Base-by-base conservation (phyloP, 2,113 vertebrate genomes). In the Poecile atricapillus region DNA sequence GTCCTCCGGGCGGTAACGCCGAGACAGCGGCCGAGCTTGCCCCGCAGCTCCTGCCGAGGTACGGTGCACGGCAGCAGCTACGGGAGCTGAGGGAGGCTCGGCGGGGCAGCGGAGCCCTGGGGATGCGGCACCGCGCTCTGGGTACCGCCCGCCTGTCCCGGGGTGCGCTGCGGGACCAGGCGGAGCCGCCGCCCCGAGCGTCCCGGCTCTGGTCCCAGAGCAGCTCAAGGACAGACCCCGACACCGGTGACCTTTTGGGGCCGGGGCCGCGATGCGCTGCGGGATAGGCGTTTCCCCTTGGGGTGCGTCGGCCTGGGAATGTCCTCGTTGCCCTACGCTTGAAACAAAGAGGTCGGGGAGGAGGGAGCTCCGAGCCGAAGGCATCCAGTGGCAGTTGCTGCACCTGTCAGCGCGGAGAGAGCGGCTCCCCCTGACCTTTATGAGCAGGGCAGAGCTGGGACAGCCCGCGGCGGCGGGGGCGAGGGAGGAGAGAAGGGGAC, bases 321-420 rank as follows among this genome's bases (percentile, higher is more conserved):
- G 56, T 80, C 81, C 35, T 68, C 49, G 79, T 71, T 89, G 83
- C 83, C 74, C 83, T 43, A 39, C 4, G 17, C 63, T 37, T 28
- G 59, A 80, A 83, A 83, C 88, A 82, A 91, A 89, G 82, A 25
- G 65, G 43, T n/a, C 58, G 21, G 31, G 63, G 63, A 59, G 77
- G 58, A 81, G 62, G 44, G 30, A 49, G 44, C 16, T 73, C 15
- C 8, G 18, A 20, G 86, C 28, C 25, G n/a, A 50, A 83, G 81
- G 81, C 83, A 76, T 71, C 50, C 52, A 9, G 59, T 0, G 70
- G 76, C 74, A 73, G 73, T 1, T 74, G 85, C 73, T 83, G 94
- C 95, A 97, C 95, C 95, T 96, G 95, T 96, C 93, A 75, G 74
- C 15, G 59, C n/a, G 44, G 77, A 65, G 18, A 47, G 65, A 91